Conservation (phyloP, 2,797 vertebrate species). For the Lemur catta region DNA sequence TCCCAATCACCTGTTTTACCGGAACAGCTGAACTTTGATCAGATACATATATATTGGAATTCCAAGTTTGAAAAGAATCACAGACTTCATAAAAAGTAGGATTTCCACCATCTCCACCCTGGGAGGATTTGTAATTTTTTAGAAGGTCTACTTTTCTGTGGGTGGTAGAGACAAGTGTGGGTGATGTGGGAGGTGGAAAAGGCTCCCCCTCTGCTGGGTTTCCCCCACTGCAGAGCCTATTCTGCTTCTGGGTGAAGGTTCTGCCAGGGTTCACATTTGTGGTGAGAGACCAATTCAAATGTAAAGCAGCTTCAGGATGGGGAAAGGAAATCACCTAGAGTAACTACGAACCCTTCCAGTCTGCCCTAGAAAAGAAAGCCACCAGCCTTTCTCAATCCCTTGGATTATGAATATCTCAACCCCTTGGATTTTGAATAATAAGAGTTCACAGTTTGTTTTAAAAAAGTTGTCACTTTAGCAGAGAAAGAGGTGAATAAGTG, state of each 20-base stretch:
- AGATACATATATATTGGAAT: background rate
- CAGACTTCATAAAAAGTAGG: background rate
- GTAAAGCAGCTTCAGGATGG: constrained; percentile 31
- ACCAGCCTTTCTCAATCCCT: background rate
- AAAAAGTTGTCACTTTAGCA: constrained; percentile 21
- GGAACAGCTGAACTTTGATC: background rate
- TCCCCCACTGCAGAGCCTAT: background rate
- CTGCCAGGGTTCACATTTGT: constrained; percentile 12
- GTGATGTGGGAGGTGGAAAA: constrained; percentile 17
- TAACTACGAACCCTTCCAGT: constrained; percentile 24
- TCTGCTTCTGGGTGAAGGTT: constrained; percentile 53
- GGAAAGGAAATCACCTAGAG: constrained; percentile 20
- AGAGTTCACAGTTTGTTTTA: constrained; percentile 33
- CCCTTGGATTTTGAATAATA: background rate
- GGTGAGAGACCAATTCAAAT: constrained; percentile 36
- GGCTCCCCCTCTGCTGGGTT: background rate
- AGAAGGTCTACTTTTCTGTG: constrained; percentile 4
- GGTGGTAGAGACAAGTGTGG: constrained; percentile 3
- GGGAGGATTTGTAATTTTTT: constrained; percentile 29
- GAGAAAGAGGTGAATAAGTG: background rate
- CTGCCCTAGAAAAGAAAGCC: constrained; percentile 26
- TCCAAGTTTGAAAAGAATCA: constrained; percentile 20
- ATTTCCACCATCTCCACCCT: background rate
- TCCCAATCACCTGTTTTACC: background rate
- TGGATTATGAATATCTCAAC: background rate